Conservation (phyloP, 2,888 invertebrate species). For the Gymnosoma rotundatum region DNA sequence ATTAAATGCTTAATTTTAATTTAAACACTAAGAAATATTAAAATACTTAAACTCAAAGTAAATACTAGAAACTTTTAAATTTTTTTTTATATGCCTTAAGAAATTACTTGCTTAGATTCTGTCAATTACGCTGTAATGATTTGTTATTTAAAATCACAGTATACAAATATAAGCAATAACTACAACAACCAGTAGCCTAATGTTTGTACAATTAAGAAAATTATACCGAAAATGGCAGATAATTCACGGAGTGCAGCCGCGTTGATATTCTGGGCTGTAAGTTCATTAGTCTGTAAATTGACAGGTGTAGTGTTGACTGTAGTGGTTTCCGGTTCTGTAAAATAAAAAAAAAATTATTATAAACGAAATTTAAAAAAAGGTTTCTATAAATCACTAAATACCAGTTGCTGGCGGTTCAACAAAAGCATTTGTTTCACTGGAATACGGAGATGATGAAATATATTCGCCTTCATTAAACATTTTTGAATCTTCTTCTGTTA, state of each 20-base stretch:
- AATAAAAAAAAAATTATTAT: neutral
- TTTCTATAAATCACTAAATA: constrained; percentile 22
- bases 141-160: too few species aligned
- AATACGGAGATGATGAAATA: constrained; percentile 65
- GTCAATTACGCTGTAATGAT: too few species aligned
- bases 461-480: constrained; percentile 51
- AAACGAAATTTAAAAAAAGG: neutral
- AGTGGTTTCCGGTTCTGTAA: constrained; percentile 29
- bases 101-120: too few species aligned
- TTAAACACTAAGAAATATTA: too few species aligned
- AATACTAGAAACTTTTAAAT: too few species aligned
- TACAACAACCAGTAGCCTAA: neutral
- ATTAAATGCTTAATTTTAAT: too few species aligned
- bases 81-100: too few species aligned
- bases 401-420: constrained; percentile 26
- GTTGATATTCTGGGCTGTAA: constrained; percentile 1
- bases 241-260: neutral
- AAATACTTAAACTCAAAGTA: too few species aligned
- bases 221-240: neutral
- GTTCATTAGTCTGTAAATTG: constrained; percentile 5
- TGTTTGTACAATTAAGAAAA: neutral
- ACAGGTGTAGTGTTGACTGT: neutral
- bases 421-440: constrained; percentile 58
- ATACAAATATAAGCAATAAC: neutral
- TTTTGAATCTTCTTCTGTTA: constrained; percentile 66